Evolutionary conservation across 1,140 invertebrate species (phyloP).

Genomic region (Stegodyphus mimosarum): DNA sequence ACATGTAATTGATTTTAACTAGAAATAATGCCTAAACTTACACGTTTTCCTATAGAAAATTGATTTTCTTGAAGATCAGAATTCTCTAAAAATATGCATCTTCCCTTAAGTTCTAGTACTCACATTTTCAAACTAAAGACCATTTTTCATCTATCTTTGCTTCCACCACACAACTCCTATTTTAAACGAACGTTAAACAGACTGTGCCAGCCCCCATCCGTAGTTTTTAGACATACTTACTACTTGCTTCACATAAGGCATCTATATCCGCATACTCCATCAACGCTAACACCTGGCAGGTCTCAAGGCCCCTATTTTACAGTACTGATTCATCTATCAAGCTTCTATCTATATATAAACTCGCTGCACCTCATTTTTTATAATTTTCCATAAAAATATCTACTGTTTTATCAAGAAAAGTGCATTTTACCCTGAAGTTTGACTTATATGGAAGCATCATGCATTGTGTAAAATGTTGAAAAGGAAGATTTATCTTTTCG

Average conservation of each 20-base stretch:
- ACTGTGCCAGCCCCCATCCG: constrained; percentile 9
- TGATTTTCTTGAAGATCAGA: too few relatives aligned
- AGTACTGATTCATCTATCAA: constrained; percentile 44
- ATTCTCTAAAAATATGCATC: too few relatives aligned
- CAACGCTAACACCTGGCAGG: constrained; percentile 29
- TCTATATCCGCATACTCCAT: constrained; percentile 35
- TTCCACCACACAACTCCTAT: neutral
- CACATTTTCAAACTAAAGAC: neutral
- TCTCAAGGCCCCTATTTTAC: constrained; percentile 37
- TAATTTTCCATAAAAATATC: constrained; percentile 31
- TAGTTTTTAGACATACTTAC: constrained; percentile 24
- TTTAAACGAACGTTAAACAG: constrained; percentile 34
- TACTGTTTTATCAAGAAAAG: constrained; percentile 33
- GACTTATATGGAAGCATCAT: neutral
- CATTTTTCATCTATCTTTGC: constrained; percentile 11
- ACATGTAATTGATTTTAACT: too few relatives aligned
- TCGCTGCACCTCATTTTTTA: constrained; percentile 46
- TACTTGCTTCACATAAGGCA: constrained; percentile 28
- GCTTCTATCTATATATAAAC: constrained; percentile 47
- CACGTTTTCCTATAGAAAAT: too few relatives aligned
- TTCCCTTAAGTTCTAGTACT: too few relatives aligned
- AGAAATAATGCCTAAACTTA: too few relatives aligned
- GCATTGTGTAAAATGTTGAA: too few relatives aligned
- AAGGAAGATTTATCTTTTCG: too few relatives aligned
- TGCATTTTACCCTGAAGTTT: constrained; percentile 8